A percentile compares a stretch with the other conserved stretches of the same genome.
Conservation (phyloP, 2,888 invertebrate species). For the Rhorus exstirpatorius region DNA sequence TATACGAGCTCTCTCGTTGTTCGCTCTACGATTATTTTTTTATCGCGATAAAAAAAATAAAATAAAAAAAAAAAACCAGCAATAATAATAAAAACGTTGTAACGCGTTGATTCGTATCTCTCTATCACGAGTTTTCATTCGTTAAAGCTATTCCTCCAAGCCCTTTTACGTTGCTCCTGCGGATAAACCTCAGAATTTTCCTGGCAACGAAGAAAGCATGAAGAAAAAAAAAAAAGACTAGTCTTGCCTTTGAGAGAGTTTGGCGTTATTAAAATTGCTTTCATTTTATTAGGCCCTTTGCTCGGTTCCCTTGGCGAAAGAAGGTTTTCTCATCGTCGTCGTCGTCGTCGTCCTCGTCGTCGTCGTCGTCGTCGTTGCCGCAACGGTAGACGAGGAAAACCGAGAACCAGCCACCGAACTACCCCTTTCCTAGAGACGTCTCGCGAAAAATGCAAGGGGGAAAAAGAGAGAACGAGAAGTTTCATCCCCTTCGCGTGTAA, state of each 20-base stretch:
- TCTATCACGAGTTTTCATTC: constrained; percentile 44
- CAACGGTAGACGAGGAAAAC: constrained; percentile 27
- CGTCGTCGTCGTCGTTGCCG: constrained; percentile 19
- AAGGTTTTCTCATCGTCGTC: too few species aligned
- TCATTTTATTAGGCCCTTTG: constrained; percentile 61
- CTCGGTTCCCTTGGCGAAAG: too few species aligned
- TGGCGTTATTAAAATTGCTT: constrained; percentile 68
- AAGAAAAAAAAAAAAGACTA: constrained; percentile 21
- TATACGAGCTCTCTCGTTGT: constrained; percentile 31
- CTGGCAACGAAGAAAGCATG: background rate
- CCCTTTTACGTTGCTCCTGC: constrained; percentile 31
- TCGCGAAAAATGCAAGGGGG: background rate
- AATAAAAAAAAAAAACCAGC: background rate
- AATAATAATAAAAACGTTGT: constrained; percentile 6
- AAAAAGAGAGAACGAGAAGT: constrained; percentile 54
- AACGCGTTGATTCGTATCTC: constrained; percentile 62
- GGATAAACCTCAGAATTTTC: constrained; percentile 45
- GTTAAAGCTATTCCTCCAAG: constrained; percentile 46
- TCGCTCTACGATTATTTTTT: constrained; percentile 39
- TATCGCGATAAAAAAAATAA: constrained; percentile 6
- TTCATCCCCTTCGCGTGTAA: constrained; percentile 68
- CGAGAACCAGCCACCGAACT: constrained; percentile 19
- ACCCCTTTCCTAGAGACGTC: constrained; percentile 2
- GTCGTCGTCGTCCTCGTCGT: too few species aligned
- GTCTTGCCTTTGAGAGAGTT: constrained; percentile 29